Evolutionary conservation across 2,888 invertebrate species (phyloP).

Genomic region (Xylota segnis): DNA sequence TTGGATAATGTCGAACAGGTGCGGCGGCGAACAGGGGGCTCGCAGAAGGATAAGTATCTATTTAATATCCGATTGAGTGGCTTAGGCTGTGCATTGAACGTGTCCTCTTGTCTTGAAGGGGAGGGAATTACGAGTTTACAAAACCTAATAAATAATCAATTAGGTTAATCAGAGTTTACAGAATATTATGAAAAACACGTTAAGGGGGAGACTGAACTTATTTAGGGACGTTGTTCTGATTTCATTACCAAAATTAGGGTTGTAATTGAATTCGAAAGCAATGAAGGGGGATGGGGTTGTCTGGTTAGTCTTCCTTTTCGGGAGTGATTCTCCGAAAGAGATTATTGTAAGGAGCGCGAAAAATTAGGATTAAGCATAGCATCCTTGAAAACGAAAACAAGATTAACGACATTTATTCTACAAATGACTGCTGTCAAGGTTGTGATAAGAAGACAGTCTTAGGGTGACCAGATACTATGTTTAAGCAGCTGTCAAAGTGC

Average conservation of each 20-base stretch:
- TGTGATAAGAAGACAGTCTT: too few relatives aligned
- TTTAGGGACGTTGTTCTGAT: background rate
- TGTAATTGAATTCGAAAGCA: background rate
- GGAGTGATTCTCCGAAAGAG: too few relatives aligned
- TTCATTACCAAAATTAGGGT: background rate
- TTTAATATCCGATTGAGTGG: conserved; percentile 6
- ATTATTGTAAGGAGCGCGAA: too few relatives aligned
- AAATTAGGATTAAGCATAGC: too few relatives aligned
- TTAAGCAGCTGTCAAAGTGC: too few relatives aligned
- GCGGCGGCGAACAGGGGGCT: background rate
- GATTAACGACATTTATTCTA: too few relatives aligned
- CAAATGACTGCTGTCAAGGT: too few relatives aligned
- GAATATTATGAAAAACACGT: background rate
- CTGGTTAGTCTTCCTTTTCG: too few relatives aligned
- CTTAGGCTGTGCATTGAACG: conserved; percentile 5
- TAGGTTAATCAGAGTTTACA: conserved; percentile 6
- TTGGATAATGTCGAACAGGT: background rate
- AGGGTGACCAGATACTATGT: too few relatives aligned
- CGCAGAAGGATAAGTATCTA: background rate
- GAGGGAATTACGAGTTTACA: background rate
- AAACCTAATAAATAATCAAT: conserved; percentile 21
- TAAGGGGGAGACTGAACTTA: background rate
- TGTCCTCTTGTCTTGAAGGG: background rate
- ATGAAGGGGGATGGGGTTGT: too few relatives aligned
- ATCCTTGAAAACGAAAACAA: too few relatives aligned